These are phyloP conservation scores for Tinea trinotella DNA, from an alignment of 2,888 invertebrate genomes.

Conservation along the genomic window DNA sequence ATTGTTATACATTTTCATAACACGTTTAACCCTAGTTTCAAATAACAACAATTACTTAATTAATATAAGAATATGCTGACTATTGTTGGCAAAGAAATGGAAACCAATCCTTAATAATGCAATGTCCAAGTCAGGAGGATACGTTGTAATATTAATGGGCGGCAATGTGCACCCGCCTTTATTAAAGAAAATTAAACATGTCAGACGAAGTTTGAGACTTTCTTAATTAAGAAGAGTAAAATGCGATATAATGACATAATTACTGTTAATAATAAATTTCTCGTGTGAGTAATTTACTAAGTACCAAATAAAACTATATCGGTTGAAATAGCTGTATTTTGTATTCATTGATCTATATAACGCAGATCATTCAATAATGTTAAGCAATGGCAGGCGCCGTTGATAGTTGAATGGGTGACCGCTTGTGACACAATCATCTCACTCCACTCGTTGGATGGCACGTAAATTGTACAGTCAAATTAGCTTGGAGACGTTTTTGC, in stretches of 20 bases:
- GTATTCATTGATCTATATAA: too few species aligned
- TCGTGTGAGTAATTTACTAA: neutral
- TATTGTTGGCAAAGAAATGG: too few species aligned
- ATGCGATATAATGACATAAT: conserved; percentile 14
- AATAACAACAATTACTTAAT: neutral
- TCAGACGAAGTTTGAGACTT: conserved; percentile 13
- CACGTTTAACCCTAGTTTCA: neutral
- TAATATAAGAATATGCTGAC: too few species aligned
- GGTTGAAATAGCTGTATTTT: too few species aligned
- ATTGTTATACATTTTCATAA: neutral
- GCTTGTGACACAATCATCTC: too few species aligned
- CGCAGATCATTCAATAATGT: too few species aligned
- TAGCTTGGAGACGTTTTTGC: too few species aligned
- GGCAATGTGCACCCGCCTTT: conserved; percentile 10
- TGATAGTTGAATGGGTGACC: too few species aligned
- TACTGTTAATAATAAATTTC: neutral
- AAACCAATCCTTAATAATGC: neutral
- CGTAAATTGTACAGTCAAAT: too few species aligned
- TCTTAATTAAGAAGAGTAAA: conserved; percentile 12
- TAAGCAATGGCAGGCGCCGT: too few species aligned
- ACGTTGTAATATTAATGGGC: neutral
- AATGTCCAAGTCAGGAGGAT: neutral
- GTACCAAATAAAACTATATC: too few species aligned
- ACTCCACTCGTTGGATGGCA: too few species aligned
- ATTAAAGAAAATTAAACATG: conserved; percentile 16